Conservation (phyloP, 2,113 vertebrate species). For the Gallinago undulata region DNA sequence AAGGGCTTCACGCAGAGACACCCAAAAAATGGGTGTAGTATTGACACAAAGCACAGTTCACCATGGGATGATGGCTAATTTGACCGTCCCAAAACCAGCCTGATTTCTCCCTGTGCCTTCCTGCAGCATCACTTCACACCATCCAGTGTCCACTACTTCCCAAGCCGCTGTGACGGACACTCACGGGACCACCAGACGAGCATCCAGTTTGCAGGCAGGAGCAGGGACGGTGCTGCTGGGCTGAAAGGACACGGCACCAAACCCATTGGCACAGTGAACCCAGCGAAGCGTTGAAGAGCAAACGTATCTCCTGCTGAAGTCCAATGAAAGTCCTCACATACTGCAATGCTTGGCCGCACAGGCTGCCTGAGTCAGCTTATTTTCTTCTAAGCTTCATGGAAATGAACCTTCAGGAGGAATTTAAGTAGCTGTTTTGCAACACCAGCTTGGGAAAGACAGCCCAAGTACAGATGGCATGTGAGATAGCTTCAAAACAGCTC, state of each 20-base stretch:
- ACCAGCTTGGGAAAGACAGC: conserved; percentile 58
- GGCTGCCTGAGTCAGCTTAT: conserved; percentile 36
- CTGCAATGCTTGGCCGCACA: neutral
- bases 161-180: neutral
- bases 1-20: neutral
- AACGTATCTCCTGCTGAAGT: neutral
- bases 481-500: conserved; percentile 17
- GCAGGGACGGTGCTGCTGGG: neutral
- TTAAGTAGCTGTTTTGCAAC: conserved; percentile 50
- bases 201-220: neutral
- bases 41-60: neutral
- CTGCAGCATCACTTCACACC: neutral
- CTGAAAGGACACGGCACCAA: neutral
- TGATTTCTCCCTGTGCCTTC: neutral
- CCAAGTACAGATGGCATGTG: conserved; percentile 39
- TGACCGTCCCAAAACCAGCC: neutral
- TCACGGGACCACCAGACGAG: neutral
- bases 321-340: neutral
- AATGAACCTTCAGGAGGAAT: conserved; percentile 47
- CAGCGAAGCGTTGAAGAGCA: neutral
- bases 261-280: rapidly evolving
- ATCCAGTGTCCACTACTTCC: rapidly evolving
- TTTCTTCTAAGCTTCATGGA: conserved; percentile 36
- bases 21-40: neutral
- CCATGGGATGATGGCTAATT: neutral